Conservation (phyloP, 2,888 invertebrate genomes). For the Idaea biselata region DNA sequence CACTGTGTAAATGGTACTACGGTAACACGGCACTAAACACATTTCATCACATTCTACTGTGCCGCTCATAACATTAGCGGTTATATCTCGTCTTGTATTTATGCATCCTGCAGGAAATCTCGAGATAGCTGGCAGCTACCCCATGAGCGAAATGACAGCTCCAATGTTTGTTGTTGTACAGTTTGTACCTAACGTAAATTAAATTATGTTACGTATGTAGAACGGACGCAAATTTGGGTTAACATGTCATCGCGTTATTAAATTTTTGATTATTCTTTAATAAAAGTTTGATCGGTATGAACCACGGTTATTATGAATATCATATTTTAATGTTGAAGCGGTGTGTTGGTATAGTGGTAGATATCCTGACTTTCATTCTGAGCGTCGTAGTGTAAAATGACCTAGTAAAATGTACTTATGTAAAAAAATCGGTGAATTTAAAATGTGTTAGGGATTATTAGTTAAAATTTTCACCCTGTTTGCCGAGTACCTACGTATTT, state of each 20-base stretch:
- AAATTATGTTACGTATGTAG: neutral
- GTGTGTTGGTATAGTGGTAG: too few species aligned
- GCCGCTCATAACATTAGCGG: neutral
- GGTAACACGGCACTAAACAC: neutral
- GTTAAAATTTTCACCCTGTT: too few species aligned
- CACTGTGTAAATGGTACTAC: neutral
- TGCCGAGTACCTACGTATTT: too few species aligned
- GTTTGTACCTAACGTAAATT: neutral
- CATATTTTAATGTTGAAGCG: too few species aligned
- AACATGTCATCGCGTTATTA: neutral
- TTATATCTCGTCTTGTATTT: constrained; percentile 2
- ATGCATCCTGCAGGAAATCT: constrained; percentile 17
- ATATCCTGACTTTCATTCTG: too few species aligned
- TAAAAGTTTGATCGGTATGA: neutral
- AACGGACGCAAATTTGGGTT: neutral
- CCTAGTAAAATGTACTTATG: too few species aligned
- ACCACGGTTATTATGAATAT: too few species aligned
- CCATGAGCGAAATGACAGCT: neutral
- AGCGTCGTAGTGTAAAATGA: too few species aligned
- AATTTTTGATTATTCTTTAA: neutral
- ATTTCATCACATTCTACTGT: neutral
- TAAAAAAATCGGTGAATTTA: too few species aligned
- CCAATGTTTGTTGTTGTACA: neutral
- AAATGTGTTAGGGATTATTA: too few species aligned
- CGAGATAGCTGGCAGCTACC: constrained; percentile 3